Base-by-base conservation (phyloP, 2,888 invertebrate genomes). In the Eilema griseolum region DNA sequence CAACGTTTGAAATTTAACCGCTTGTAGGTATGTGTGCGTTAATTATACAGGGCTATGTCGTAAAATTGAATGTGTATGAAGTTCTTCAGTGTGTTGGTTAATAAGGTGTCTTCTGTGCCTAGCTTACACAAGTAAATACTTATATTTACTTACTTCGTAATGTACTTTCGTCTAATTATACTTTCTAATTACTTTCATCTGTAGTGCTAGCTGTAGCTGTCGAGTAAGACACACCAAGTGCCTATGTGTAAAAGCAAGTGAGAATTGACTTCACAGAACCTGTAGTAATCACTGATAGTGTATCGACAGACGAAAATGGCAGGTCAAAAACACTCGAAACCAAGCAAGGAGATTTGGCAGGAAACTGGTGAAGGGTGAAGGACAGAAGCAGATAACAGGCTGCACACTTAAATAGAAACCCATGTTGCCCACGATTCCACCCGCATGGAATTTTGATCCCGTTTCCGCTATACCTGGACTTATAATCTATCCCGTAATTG, bases 1-100 rank as follows among this genome's bases (percentile, higher is more conserved):
- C 59, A 67, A 46, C 78, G 77, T 82, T 83, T 82, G 73, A 74
- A 82, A 77, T 82, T 82, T 81, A 79, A 82, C 81, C 79, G 73
- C 75, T 80, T 74, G 66, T 26, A 61, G 46, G 69, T 41, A 52
- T 77, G 71, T 71, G 72, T 61, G 67, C 23, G 70, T 73, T 75
- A 59, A 76, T 77, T 75, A 60, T 67, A 37, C 16, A 66, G 65
- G 63, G 56, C 60, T 61, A 63, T 63, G 70, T 71, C 67, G 63
- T 77, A 67, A 61, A 74, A 73, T 69, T 66, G 46, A 70, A 72
- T 72, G 72, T 66, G 66, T 75, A 75, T 74, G 61, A 68, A 70
- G 69, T 61, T 74, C 70, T 77, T 71, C 60, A 66, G 70, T 68
- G 72, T 61, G 69, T 74, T 65, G 67, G 63, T 23, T 66, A 31